phyloP scores from a whole-genome alignment of 1,140 invertebrate species.

The Caerostris extrusa region DNA sequence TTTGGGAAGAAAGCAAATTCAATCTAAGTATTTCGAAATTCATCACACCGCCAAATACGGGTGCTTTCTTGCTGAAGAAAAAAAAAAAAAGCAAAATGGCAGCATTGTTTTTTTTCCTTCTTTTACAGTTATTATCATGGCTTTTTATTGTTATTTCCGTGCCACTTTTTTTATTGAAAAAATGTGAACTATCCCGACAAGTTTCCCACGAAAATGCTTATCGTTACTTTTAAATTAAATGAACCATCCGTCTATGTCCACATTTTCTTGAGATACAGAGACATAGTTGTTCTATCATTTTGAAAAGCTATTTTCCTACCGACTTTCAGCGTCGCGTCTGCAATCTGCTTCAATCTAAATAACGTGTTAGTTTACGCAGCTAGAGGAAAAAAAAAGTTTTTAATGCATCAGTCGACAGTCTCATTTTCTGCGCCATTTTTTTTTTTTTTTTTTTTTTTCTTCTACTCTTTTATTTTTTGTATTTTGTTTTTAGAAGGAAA shows the following conservation, averaged over 20 bases:
- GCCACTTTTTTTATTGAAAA: neutral
- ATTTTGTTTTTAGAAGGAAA: neutral
- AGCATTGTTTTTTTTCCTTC: neutral
- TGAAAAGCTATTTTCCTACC: conserved; percentile 40
- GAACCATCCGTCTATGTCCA: conserved; percentile 51
- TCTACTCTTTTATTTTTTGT: neutral
- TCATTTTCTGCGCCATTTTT: conserved; percentile 32
- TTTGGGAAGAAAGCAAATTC: conserved; percentile 51
- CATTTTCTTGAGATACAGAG: neutral
- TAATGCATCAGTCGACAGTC: conserved; percentile 24
- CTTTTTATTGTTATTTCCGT: neutral
- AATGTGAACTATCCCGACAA: conserved; percentile 34
- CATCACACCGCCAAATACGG: conserved; percentile 46
- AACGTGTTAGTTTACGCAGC: conserved; percentile 25
- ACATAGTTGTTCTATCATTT: conserved; percentile 53
- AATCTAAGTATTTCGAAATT: conserved; percentile 68
- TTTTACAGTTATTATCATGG: conserved; percentile 25
- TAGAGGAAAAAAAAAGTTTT: conserved; percentile 9
- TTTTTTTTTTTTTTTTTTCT: neutral
- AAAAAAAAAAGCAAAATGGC: neutral
- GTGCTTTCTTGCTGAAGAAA: neutral
- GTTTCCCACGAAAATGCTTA: conserved; percentile 34
- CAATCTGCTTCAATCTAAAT: conserved; percentile 63
- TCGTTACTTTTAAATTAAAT: conserved; percentile 55
- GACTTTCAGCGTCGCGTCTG: neutral